Conservation (phyloP, 2,888 invertebrate genomes). For the Aproaerema taeniolella region DNA sequence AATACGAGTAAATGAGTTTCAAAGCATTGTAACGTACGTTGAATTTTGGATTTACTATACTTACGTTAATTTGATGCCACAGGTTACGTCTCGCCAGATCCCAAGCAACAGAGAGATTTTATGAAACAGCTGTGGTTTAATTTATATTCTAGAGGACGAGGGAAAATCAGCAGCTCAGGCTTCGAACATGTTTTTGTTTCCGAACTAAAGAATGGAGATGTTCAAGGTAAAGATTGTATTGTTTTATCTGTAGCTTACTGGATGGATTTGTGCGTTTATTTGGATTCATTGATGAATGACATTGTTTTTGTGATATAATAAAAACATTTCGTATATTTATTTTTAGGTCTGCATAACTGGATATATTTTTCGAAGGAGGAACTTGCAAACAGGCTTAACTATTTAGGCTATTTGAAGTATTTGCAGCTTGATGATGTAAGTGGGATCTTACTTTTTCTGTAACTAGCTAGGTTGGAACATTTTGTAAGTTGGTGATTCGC, state of each 20-base stretch:
- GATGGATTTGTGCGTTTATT: too few relatives aligned
- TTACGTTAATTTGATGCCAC: too few relatives aligned
- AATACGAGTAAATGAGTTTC: too few relatives aligned
- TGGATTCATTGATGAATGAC: too few relatives aligned
- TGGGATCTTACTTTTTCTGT: too few relatives aligned
- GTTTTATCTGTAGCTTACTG: background rate
- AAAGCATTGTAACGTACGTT: too few relatives aligned
- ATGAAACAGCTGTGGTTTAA: slow-evolving; percentile 87
- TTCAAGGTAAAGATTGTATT: slow-evolving; percentile 64
- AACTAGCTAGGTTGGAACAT: too few relatives aligned
- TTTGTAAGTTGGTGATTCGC: too few relatives aligned
- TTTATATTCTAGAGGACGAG: slow-evolving; percentile 87
- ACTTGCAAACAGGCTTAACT: slow-evolving; percentile 81
- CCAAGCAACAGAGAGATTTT: slow-evolving; percentile 83
- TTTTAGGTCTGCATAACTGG: slow-evolving; percentile 92
- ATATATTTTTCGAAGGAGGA: slow-evolving; percentile 90
- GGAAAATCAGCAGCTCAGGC: slow-evolving; percentile 90
- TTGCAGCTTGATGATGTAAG: slow-evolving; percentile 84
- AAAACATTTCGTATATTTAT: slow-evolving; percentile 10
- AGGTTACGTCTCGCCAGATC: slow-evolving; percentile 81
- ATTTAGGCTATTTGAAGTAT: slow-evolving; percentile 87
- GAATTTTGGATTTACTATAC: too few relatives aligned
- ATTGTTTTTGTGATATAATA: too few relatives aligned
- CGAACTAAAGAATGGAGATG: slow-evolving; percentile 87
- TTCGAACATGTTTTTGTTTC: slow-evolving; percentile 96